Evolutionary conservation across 2,113 vertebrate genomes (phyloP).

Genomic region (Rhagologus leucostigma): DNA sequence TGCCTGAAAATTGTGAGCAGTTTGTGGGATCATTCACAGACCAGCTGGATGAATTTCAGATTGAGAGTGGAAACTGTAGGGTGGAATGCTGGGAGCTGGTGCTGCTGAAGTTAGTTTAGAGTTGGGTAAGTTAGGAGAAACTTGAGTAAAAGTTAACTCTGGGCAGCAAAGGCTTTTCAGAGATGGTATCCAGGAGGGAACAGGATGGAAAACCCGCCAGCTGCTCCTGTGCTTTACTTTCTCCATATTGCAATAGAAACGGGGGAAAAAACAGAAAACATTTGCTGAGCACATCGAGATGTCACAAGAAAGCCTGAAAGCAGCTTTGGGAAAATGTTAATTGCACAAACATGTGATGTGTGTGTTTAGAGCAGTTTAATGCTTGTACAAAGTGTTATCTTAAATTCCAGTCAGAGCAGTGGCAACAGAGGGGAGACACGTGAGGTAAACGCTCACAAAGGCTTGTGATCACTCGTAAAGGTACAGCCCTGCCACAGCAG

Average conservation of each 20-base stretch:
- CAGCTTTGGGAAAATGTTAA: neutral
- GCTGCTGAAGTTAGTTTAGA: neutral
- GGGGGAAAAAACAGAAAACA: rapidly evolving
- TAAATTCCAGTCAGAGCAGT: neutral
- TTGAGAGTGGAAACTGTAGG: neutral
- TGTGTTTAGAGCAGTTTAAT: neutral
- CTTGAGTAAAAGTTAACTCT: neutral
- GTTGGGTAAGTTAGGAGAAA: neutral
- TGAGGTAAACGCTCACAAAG: neutral
- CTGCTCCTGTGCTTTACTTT: neutral
- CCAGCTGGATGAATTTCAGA: neutral
- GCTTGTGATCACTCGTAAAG: neutral
- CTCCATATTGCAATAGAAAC: neutral
- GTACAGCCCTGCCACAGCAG: neutral
- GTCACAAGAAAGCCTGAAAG: neutral
- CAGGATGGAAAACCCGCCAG: neutral
- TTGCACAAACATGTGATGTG: neutral
- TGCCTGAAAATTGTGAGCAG: neutral
- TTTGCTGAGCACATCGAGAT: neutral
- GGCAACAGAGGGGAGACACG: neutral
- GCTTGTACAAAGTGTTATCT: neutral
- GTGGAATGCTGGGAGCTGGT: neutral
- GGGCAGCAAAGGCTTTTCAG: neutral
- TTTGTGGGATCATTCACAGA: neutral
- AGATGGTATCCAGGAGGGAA: neutral